These are phyloP conservation scores for Lophotriccus pileatus DNA, from an alignment of 2,797 vertebrate genomes.

Conservation along the genomic window DNA sequence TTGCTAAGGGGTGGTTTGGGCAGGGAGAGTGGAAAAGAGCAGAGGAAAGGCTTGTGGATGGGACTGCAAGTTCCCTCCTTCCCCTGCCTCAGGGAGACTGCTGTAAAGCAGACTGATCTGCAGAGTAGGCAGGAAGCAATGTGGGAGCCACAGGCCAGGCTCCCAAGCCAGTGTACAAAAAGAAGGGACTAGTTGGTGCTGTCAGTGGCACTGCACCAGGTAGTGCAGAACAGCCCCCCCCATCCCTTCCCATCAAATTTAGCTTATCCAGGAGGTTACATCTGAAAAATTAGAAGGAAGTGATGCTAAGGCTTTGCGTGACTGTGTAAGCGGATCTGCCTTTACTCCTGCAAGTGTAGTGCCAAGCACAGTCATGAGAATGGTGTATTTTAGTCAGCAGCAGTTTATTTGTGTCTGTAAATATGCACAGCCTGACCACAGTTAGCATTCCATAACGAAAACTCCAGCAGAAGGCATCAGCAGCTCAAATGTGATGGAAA, in stretches of 20 bases:
- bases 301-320: neutral
- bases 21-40: neutral
- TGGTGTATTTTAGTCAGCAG: slow-evolving; percentile 20
- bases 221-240: neutral
- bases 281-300: neutral
- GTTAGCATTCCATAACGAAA: slow-evolving; percentile 40
- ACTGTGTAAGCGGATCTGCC: neutral
- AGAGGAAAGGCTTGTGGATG: neutral
- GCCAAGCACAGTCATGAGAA: slow-evolving; percentile 14
- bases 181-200: neutral
- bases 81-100: neutral
- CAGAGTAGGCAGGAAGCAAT: neutral
- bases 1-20: neutral
- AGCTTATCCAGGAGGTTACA: neutral
- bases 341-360: neutral
- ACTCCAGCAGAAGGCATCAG: neutral
- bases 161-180: neutral
- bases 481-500: slow-evolving; percentile 24
- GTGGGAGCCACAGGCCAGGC: too few species aligned
- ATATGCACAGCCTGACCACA: slow-evolving; percentile 21
- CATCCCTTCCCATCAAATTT: neutral
- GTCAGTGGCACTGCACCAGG: neutral
- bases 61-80: neutral
- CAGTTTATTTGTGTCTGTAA: slow-evolving; percentile 37
- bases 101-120: neutral